A percentile compares a stretch with the other conserved stretches of the same genome.
Evolutionary conservation across 35 echinoderm and acorn worm genomes (phyloP).

Genomic region (Apostichopus parvimensis): DNA sequence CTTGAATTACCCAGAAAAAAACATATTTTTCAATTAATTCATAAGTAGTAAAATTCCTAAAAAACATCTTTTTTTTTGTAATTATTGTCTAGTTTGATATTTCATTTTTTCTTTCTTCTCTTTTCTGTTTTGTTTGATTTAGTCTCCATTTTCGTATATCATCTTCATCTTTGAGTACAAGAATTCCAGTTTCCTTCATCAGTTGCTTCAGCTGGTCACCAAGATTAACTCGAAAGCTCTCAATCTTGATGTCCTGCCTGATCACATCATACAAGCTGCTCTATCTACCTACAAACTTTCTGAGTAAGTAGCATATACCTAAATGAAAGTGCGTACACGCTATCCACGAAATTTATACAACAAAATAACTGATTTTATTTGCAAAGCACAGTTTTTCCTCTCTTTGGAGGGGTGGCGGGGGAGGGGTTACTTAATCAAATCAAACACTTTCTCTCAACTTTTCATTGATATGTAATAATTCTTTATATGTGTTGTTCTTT

Average conservation of each 20-base stretch:
- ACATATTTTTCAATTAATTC: background rate
- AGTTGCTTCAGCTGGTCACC: slow-evolving; percentile 76
- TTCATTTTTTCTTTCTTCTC: background rate
- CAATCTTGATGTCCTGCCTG: slow-evolving; percentile 75
- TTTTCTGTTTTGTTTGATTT: slow-evolving; percentile 25
- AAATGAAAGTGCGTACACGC: no score
- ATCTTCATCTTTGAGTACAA: slow-evolving; percentile 98
- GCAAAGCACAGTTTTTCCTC: no score
- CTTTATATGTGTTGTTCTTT: background rate
- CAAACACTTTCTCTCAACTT: no score
- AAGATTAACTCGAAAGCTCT: slow-evolving; percentile 88
- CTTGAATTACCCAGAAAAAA: no score
- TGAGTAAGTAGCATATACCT: slow-evolving; percentile 56
- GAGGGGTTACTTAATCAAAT: no score
- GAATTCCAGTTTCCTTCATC: slow-evolving; percentile 83
- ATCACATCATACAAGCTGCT: slow-evolving; percentile 92
- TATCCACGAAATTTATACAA: no score
- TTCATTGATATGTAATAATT: no score
- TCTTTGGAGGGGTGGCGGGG: no score
- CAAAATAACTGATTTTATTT: no score
- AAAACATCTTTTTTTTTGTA: background rate
- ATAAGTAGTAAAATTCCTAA: background rate
- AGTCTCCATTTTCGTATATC: slow-evolving; percentile 93
- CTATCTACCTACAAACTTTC: slow-evolving; percentile 98
- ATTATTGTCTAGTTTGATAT: background rate